Evolutionary conservation across 1,140 invertebrate genomes (phyloP).

Genomic region (Drosophila sechellia): DNA sequence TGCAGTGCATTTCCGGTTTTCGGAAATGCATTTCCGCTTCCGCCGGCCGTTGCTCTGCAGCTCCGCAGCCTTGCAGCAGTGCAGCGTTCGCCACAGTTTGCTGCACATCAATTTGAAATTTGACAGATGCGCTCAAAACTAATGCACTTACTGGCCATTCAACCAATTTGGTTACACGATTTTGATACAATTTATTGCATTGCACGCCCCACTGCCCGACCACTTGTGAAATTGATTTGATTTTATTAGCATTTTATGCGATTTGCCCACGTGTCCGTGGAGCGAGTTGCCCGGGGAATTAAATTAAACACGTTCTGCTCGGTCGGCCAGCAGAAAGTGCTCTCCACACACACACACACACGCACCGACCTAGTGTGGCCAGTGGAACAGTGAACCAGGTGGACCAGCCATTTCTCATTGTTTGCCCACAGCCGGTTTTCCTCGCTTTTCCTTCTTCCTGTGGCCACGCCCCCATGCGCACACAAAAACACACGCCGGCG

Average conservation of each 20-base stretch:
- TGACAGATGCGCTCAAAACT: conserved; percentile 57
- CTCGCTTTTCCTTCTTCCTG: conserved; percentile 5
- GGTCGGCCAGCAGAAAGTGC: conserved; percentile 7
- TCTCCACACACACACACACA: conserved; percentile 2
- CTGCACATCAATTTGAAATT: conserved; percentile 69
- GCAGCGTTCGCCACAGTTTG: conserved; percentile 17
- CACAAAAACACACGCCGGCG: neutral
- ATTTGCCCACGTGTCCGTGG: conserved; percentile 44
- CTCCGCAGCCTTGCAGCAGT: conserved; percentile 14
- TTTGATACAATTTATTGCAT: conserved; percentile 73
- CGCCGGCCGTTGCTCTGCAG: conserved; percentile 33
- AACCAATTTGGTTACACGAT: conserved; percentile 77
- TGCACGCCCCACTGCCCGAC: conserved; percentile 45
- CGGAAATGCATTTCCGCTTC: conserved; percentile 78
- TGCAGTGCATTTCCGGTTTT: conserved; percentile 75
- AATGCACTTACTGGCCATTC: conserved; percentile 77
- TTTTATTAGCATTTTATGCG: conserved; percentile 74
- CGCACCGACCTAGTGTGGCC: conserved; percentile 24
- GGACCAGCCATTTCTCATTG: conserved; percentile 43
- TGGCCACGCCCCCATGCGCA: conserved; percentile 13
- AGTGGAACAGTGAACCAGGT: conserved; percentile 14
- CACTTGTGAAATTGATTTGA: conserved; percentile 71
- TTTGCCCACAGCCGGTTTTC: conserved; percentile 31
- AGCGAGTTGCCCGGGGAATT: conserved; percentile 28
- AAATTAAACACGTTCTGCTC: conserved; percentile 50